Evolutionary conservation across 2,797 vertebrate genomes (phyloP).

Genomic region (Geotrypetes seraphini): DNA sequence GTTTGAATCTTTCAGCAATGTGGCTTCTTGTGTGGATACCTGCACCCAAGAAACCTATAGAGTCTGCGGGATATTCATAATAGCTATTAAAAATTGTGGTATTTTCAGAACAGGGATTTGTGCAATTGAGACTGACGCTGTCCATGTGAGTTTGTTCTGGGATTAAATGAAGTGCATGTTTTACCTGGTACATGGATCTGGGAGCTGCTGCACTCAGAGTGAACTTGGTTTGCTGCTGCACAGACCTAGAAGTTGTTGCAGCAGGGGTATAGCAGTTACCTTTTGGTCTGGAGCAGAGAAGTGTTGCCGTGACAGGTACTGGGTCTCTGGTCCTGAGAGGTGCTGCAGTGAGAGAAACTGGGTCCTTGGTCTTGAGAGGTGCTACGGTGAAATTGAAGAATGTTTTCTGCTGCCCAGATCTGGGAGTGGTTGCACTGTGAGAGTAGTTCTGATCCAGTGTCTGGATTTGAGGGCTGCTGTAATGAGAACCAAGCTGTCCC

Average conservation of each 20-base stretch:
- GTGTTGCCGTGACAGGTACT: constrained; percentile 4
- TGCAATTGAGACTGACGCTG: background rate
- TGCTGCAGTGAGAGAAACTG: constrained; percentile 3
- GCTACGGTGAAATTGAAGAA: constrained; percentile 2
- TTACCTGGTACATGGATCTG: background rate
- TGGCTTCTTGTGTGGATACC: no score
- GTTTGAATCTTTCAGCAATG: no score
- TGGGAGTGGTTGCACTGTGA: background rate
- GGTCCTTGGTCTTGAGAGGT: constrained; percentile 1
- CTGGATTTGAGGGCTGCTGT: background rate
- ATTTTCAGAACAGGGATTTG: no score
- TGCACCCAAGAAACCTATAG: no score
- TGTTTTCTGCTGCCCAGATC: constrained; percentile 6
- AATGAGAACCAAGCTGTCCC: constrained; percentile 4
- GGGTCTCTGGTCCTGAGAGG: constrained; percentile 2
- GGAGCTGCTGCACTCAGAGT: background rate
- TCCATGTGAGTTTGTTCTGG: background rate
- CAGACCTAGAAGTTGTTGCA: background rate
- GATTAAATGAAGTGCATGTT: background rate
- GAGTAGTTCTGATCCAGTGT: constrained; percentile 2
- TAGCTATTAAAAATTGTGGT: no score
- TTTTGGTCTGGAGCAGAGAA: constrained; percentile 12
- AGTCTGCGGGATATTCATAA: no score
- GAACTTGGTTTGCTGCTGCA: constrained; percentile 4
- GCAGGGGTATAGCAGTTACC: constrained; percentile 3